Evolutionary conservation across 2,888 invertebrate species (phyloP), one percentile per base, ranked within the genome.

Genomic region (Phengaris alcon): DNA sequence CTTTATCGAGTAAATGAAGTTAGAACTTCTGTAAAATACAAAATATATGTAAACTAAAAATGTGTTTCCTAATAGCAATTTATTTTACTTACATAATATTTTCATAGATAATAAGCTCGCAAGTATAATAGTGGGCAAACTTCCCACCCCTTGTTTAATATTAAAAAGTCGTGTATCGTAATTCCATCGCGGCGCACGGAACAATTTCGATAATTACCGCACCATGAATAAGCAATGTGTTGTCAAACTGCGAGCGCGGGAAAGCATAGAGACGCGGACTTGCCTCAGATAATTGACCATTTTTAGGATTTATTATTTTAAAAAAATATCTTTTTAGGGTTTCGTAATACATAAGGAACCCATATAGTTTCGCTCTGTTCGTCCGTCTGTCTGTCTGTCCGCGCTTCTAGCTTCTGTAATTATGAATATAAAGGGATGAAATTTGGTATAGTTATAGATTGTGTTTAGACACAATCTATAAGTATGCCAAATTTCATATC

Each of bases 181-280:
- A 86, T 84, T 81, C 80, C 79, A 78, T 79, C 79, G 79, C 79
- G 79, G 69, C 80, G 81, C 80, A 81, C 79, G 80, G 80, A 82
- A 87, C 84, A 84, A 86, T 88, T 88, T 83, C 81, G 81, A 85
- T 87, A 87, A 90, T 90, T 87, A 86, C 83, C 80, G 80, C 79
- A 77, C 84, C 86, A 88, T 89, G 89, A 89, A 90, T 90, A 90
- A 87, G 83, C 86, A 88, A 89, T 88, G 85, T 76, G 78, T 79
- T 83, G 85, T 85, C 85, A 85, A 84, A 86, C 84, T 84, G 82
- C 84, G 82, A 83, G 82, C 79, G 79, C 78, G 80, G 79, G 77
- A 77, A 76, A 76, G 74, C 74, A 74, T 72, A 54, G 72, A 72
- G 72, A 52, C 72, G 15, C 22, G 64, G 64, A 64, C 64, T 72